A percentile compares a stretch with the other conserved stretches of the same genome.
These are phyloP conservation scores for Zophobas morio DNA, from an alignment of 1,140 invertebrate species.

Conservation along the genomic window DNA sequence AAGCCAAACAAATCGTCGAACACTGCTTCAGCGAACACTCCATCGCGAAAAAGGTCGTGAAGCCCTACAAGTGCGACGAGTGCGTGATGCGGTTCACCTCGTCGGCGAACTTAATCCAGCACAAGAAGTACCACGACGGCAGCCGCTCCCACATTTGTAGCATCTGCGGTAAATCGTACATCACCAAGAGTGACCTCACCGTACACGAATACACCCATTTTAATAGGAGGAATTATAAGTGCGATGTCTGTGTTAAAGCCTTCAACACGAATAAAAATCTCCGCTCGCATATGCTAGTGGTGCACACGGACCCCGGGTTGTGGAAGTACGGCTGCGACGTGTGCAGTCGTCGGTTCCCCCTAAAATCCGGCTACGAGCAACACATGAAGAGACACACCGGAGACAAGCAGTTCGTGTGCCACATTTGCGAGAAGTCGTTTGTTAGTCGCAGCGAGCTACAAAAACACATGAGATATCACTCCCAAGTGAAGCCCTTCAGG, in stretches of 20 bases:
- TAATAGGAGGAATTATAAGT: constrained; percentile 79
- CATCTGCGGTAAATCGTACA: constrained; percentile 74
- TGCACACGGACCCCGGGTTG: constrained; percentile 58
- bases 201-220: constrained; percentile 74
- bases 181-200: constrained; percentile 70
- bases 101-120: constrained; percentile 56
- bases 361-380: constrained; percentile 58
- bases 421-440: constrained; percentile 82
- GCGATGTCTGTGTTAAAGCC: constrained; percentile 76
- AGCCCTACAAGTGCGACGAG: constrained; percentile 55
- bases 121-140: constrained; percentile 58
- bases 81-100: constrained; percentile 56
- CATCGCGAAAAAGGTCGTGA: constrained; percentile 53
- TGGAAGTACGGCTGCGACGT: constrained; percentile 61
- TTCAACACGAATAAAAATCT: constrained; percentile 66
- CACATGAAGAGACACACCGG: constrained; percentile 84
- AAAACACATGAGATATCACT: constrained; percentile 60
- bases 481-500: constrained; percentile 54
- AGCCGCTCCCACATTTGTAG: constrained; percentile 66
- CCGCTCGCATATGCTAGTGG: constrained; percentile 57
- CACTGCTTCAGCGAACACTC: constrained; percentile 56
- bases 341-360: constrained; percentile 57
- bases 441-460: constrained; percentile 56
- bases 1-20: constrained; percentile 53
- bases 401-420: constrained; percentile 80